Base-by-base conservation (phyloP, 2,888 invertebrate genomes). In the Harpagoxenus sublaevis region DNA sequence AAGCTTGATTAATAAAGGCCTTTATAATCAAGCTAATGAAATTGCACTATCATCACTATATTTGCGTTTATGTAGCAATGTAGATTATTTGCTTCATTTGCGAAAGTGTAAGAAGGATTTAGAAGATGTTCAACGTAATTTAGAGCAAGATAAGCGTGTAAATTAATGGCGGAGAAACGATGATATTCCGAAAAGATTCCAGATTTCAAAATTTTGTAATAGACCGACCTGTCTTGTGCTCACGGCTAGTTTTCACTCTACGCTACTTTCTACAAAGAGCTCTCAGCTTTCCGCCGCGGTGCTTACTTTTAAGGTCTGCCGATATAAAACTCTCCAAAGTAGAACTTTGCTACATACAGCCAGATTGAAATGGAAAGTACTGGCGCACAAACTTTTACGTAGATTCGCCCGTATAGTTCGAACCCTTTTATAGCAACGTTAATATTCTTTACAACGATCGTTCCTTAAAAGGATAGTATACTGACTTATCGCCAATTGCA, bases 291-390 rank as follows among this genome's bases (percentile, higher is more conserved):
- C n/a, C 73, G 48, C 28, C 57, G 74, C 73, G 57, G 57, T 60
- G 60, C 74, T 73, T 81, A 81, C 79, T 81, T 81, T 85, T 66
- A 70, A 87, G 70, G 65, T 60, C 65, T 86, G 60, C 73, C 84
- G 86, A 83, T 84, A 83, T 51, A 78, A 85, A 89, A 23, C 62
- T 78, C 83, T 23, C 23, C 31, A 53, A 68, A 48, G 81, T 53
- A 39, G 85, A 85, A 89, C 74, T 74, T 84, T 66, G 42, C 83
- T 68, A 66, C 82, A 83, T 71, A 84, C 81, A 66, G 18, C 31
- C 48, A 63, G 83, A 85, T 85, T 83, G 70, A 85, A 85, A 79
- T 74, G 85, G 75, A 75, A 83, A 85, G 70, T 79, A 73, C n/a
- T 60, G 39, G 55, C 51, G 53, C 45, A 48, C 62, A 78, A 85